These are phyloP conservation scores for Diadegma fenestrale DNA, from an alignment of 2,888 invertebrate species.

Conservation along the genomic window DNA sequence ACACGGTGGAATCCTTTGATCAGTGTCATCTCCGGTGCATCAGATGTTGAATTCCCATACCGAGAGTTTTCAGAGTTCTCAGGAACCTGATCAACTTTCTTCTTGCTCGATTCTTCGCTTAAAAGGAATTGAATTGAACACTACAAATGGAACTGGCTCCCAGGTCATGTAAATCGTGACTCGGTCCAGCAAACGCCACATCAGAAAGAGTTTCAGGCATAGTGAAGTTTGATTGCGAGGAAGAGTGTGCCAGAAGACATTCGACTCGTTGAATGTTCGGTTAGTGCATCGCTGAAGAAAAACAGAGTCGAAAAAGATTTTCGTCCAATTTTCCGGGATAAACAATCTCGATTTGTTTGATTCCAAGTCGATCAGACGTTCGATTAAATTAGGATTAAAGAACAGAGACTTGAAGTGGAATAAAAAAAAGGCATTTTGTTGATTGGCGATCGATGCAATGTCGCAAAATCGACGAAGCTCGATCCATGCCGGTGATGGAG, in stretches of 20 bases:
- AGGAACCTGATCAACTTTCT: not conserved
- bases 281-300: not conserved
- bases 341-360: not conserved
- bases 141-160: not conserved
- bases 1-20: not conserved
- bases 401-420: not conserved
- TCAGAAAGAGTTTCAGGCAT: not conserved
- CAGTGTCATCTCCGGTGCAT: not conserved
- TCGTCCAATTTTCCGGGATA: too few species aligned
- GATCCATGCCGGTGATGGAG: constrained; percentile 71
- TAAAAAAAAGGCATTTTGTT: too few species aligned
- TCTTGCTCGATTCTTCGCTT: not conserved
- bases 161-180: not conserved
- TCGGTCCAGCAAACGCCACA: not conserved
- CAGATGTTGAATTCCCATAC: not conserved
- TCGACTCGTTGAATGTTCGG: not conserved
- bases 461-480: constrained; percentile 77
- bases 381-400: not conserved
- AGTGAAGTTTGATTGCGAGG: not conserved
- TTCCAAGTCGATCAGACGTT: not conserved
- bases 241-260: not conserved
- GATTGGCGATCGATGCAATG: too few species aligned
- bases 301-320: not conserved
- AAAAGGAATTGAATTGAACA: not conserved
- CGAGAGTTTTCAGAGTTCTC: not conserved